A percentile compares a stretch with the other conserved stretches of the same genome.
Evolutionary conservation across 2,888 invertebrate species (phyloP).

Genomic region (Heteromurus nitidus): DNA sequence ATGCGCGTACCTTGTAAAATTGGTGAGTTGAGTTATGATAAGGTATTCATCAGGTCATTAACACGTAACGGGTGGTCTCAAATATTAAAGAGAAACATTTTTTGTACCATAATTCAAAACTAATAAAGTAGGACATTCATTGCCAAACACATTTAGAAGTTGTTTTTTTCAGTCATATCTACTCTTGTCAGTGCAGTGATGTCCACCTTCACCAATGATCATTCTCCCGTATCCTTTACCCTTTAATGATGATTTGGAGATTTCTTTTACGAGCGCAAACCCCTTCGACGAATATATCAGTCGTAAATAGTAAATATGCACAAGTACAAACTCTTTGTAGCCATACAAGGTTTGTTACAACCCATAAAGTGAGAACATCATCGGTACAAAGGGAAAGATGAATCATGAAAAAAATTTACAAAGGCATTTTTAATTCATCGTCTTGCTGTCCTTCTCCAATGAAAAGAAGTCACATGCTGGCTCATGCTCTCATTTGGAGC

Average conservation of each 20-base stretch:
- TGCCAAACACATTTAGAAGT: neutral
- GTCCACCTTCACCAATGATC: neutral
- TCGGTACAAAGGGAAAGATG: neutral
- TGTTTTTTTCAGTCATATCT: neutral
- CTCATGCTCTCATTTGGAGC: neutral
- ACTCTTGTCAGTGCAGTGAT: no score
- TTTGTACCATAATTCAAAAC: neutral
- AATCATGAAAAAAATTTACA: constrained; percentile 10
- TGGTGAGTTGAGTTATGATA: no score
- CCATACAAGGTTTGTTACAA: neutral
- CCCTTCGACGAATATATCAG: no score
- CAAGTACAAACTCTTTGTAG: neutral
- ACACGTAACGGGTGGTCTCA: constrained; percentile 27
- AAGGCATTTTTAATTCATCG: neutral
- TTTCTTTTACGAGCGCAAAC: no score
- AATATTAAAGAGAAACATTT: neutral
- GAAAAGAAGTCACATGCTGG: constrained; percentile 9
- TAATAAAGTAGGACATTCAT: constrained; percentile 15
- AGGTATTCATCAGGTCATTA: constrained; percentile 37
- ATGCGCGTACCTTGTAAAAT: no score
- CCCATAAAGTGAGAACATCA: neutral
- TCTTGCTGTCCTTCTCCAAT: constrained; percentile 8
- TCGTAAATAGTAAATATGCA: no score
- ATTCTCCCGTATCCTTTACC: neutral
- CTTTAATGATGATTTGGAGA: no score